These are phyloP conservation scores for Sprattus sprattus DNA, from an alignment of 2,113 vertebrate species.

Conservation along the genomic window DNA sequence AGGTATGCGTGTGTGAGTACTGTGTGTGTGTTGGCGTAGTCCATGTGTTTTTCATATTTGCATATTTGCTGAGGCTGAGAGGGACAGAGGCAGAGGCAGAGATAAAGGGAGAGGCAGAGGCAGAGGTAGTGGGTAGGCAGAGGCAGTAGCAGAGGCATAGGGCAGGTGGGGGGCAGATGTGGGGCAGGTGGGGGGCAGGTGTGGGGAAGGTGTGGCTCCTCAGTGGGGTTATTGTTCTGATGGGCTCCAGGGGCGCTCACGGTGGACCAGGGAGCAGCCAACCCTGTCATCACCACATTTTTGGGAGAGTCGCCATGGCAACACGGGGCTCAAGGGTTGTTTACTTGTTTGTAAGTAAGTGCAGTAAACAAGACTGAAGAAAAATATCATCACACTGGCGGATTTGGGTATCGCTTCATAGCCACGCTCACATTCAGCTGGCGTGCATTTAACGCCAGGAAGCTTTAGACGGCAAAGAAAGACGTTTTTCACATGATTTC, in stretches of 20 bases:
- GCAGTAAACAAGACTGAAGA: background rate
- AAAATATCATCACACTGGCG: background rate
- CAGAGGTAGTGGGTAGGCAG: slow-evolving; percentile 15
- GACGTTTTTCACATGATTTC: background rate
- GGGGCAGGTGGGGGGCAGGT: background rate
- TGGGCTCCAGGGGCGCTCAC: slow-evolving; percentile 29
- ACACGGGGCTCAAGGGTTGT: background rate
- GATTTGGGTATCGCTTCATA: background rate
- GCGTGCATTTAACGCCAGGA: background rate
- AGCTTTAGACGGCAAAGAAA: background rate
- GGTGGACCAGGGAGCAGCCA: slow-evolving; percentile 30
- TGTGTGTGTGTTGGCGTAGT: background rate
- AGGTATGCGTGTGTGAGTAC: background rate
- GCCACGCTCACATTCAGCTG: background rate
- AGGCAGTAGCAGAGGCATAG: background rate
- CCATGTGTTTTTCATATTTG: slow-evolving; percentile 43
- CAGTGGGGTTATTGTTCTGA: slow-evolving; percentile 10
- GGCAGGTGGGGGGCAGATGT: too few species aligned
- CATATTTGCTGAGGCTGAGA: background rate
- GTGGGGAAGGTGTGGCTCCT: background rate
- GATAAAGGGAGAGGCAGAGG: too few species aligned
- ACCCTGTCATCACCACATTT: background rate
- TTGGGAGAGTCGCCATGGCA: background rate
- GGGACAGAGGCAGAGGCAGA: background rate
- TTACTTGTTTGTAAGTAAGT: background rate